Percentiles rank a stretch among this genome's conserved stretches.
phyloP scores from a whole-genome alignment of 2,888 invertebrate species.

The Acleris holmiana region DNA sequence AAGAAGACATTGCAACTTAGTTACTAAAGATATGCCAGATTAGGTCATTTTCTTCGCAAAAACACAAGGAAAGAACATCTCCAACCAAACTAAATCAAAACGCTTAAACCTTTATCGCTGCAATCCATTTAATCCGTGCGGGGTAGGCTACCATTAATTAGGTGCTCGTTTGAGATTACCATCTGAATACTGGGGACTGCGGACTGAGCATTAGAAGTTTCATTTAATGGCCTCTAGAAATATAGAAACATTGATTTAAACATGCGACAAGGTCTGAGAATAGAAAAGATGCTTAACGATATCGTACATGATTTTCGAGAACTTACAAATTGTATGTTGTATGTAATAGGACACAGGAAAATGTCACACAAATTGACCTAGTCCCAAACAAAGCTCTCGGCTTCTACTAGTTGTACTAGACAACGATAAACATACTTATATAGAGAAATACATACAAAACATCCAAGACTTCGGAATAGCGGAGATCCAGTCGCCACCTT shows the following conservation, averaged over 20 bases:
- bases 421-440: too few relatives aligned
- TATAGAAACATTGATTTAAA: conserved; percentile 2
- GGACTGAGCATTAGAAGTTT: conserved; percentile 12
- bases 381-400: too few relatives aligned
- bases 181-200: conserved; percentile 24
- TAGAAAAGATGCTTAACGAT: too few relatives aligned
- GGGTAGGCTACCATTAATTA: conserved; percentile 29
- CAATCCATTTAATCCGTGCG: conserved; percentile 24
- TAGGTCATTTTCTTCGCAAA: background rate
- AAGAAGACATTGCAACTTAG: background rate
- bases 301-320: too few relatives aligned
- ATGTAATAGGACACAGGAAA: too few relatives aligned
- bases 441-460: too few relatives aligned
- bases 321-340: too few relatives aligned
- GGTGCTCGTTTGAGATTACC: conserved; percentile 28
- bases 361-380: too few relatives aligned
- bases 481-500: too few relatives aligned
- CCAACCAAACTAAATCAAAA: conserved; percentile 26
- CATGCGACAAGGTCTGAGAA: background rate
- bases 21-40: background rate
- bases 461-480: too few relatives aligned
- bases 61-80: conserved; percentile 4
- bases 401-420: too few relatives aligned
- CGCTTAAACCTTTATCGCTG: conserved; percentile 26
- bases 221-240: conserved; percentile 14